Conservation (phyloP, 2,888 invertebrate species). For the Heteropelma amictum region DNA sequence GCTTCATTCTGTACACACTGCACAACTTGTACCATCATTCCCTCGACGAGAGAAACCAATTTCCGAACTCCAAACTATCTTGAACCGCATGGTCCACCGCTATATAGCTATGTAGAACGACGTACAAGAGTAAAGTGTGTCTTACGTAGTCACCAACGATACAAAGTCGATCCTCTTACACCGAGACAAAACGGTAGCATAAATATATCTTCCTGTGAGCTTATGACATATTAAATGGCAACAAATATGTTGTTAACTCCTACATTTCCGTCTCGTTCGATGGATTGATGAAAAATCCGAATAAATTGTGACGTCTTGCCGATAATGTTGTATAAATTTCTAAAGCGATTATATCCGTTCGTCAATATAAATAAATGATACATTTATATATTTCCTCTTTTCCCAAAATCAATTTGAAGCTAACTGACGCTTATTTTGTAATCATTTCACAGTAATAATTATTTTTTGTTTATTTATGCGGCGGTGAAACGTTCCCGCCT, state of each 20-base stretch:
- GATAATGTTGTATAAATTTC: too few relatives aligned
- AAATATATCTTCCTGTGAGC: neutral
- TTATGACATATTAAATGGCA: neutral
- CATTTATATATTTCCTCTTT: too few relatives aligned
- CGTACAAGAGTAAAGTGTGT: slow-evolving; percentile 1
- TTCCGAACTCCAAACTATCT: slow-evolving; percentile 61
- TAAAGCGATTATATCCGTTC: too few relatives aligned
- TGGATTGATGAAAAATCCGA: neutral
- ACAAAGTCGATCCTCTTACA: slow-evolving; percentile 33
- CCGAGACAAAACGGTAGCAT: neutral
- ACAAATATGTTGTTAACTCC: neutral
- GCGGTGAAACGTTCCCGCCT: too few relatives aligned
- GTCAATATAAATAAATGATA: too few relatives aligned
- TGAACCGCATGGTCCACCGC: slow-evolving; percentile 49
- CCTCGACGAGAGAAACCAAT: slow-evolving; percentile 61
- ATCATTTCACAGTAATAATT: too few relatives aligned
- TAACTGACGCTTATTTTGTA: too few relatives aligned
- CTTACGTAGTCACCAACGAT: slow-evolving; percentile 12
- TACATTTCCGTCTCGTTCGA: neutral
- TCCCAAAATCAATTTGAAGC: too few relatives aligned
- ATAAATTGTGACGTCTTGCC: too few relatives aligned
- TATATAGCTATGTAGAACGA: slow-evolving; percentile 35
- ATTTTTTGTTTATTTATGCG: too few relatives aligned
- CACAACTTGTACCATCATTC: slow-evolving; percentile 27
- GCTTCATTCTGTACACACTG: neutral